Evolutionary conservation across 2,113 vertebrate species (phyloP), one percentile per base, ranked within the genome.

Genomic region (Pelecanus crispus): DNA sequence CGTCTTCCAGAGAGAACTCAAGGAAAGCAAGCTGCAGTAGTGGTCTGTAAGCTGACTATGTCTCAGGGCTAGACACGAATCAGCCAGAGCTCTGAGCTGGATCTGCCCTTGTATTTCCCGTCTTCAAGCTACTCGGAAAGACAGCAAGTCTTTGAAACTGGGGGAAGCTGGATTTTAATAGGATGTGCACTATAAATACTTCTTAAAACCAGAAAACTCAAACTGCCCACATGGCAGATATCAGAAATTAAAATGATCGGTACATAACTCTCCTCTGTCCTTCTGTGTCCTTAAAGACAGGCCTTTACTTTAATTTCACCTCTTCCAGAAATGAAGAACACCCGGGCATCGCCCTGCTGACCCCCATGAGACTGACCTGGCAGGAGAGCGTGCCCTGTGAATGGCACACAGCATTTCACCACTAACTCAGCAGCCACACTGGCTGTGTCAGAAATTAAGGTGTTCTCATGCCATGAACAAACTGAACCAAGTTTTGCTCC

Each of bases 271-370:
- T 78, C 28, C 28, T 45, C 24, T 73, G 19, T 53, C 4, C 1
- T 11, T 22, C 38, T 12, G 2, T 42, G 68, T 62, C 32, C 29
- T 66, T 28, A 74, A 42, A 34, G 21, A 58, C 11, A 73, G 3
- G 5, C 4, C 38, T 9, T 36, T 65, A 16, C 17, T 32, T 45
- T 6, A 3, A 49, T 80, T 73, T 74, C 12, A n/a, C 3, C 9
- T 45, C n/a, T 86, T 62, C 20, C 34, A 38, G 29, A 66, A 12
- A 73, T 6, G 32, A 80, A 52, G 55, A 32, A 13, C 55, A 25
- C 2, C 2, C 0, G 1, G 59, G 32, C 70, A 55, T 34, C 0
- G 0, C 24, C 31, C 50, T 71, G 47, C 38, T 52, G 65, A 50
- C 24, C 40, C 20, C 12, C 0, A 0, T 29, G 38, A 18, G 34